Evolutionary conservation across 2,113 vertebrate genomes (phyloP), one percentile per base, ranked within the genome.

Genomic region (Peromyscus californicus): DNA sequence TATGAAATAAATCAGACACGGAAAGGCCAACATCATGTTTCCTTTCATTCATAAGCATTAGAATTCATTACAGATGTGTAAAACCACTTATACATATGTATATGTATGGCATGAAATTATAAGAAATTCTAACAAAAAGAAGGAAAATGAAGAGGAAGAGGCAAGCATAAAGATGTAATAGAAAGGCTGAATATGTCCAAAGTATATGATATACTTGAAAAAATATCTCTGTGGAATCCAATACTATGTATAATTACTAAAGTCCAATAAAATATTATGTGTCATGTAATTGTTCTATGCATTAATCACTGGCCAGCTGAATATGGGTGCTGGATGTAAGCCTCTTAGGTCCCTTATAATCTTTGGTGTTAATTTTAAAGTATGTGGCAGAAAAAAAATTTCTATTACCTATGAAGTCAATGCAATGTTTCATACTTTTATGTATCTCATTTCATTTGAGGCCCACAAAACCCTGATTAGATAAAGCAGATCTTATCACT

Each of bases 321-420:
- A 72, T 76, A 63, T 70, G 22, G 24, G 1, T 88, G 6, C 26
- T 72, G 21, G 3, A 59, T n/a, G 17, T 83, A 24, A 83, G 57
- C 24, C 17, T 92, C 7, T 69, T 45, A 7, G 7, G 11, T 36
- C 0, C 13, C 42, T 94, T 33, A 90, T 1, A 61, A 70, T 76
- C 6, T 93, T 48, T 95, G 24, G n/a, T 67, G 57, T 39, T 86
- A 72, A 86, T 80, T 29, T 89, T 86, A 95, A 92, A 85, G 26
- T 89, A 89, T 36, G 42, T 16, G 84, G 33, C 45, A 79, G 22
- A 7, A 72, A 33, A 59, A 45, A 5, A 65, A 69, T 51, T 54
- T n/a, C 57, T 72, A 9, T 74, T 91, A 80, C 29, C 16, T 80
- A 24, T 48, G 24, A 92, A 89, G 85, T 89, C 61, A 84, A 33